Evolutionary conservation across 2,797 vertebrate genomes (phyloP).

Genomic region (Manis crassicaudata): DNA sequence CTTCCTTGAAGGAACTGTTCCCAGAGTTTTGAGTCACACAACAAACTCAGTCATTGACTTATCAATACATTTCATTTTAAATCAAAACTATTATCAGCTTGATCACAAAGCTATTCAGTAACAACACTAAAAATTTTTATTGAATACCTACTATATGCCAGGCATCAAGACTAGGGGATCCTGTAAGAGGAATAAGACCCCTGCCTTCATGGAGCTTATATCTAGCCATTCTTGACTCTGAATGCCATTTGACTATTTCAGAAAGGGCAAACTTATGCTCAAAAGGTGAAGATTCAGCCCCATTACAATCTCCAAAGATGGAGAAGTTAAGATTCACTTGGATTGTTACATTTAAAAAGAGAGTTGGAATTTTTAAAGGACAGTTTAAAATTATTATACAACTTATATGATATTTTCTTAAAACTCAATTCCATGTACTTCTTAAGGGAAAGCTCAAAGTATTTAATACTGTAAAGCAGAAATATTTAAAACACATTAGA

Average conservation of each 20-base stretch:
- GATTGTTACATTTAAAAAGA: not conserved
- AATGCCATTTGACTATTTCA: not conserved
- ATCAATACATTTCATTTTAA: not conserved
- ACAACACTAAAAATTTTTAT: not conserved
- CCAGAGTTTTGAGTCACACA: not conserved
- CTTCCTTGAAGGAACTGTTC: not conserved
- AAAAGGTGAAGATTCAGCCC: not conserved
- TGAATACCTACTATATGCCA: not conserved
- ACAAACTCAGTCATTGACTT: not conserved
- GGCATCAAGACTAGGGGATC: not conserved
- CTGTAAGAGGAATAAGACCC: not conserved
- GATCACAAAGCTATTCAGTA: not conserved
- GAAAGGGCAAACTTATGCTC: not conserved
- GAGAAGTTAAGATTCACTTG: not conserved
- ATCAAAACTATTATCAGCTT: not conserved
- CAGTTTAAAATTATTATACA: not conserved
- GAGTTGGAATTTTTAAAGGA: not conserved
- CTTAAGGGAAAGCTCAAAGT: not conserved
- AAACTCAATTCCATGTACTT: not conserved
- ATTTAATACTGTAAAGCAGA: conserved; percentile 3
- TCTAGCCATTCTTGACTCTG: not conserved
- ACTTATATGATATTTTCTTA: not conserved
- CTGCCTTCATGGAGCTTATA: not conserved
- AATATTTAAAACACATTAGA: not conserved
- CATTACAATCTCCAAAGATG: not conserved